A percentile compares a stretch with the other conserved stretches of the same genome.
Evolutionary conservation across 2,888 invertebrate species (phyloP).

Genomic region (Ganaspis brasiliensis): DNA sequence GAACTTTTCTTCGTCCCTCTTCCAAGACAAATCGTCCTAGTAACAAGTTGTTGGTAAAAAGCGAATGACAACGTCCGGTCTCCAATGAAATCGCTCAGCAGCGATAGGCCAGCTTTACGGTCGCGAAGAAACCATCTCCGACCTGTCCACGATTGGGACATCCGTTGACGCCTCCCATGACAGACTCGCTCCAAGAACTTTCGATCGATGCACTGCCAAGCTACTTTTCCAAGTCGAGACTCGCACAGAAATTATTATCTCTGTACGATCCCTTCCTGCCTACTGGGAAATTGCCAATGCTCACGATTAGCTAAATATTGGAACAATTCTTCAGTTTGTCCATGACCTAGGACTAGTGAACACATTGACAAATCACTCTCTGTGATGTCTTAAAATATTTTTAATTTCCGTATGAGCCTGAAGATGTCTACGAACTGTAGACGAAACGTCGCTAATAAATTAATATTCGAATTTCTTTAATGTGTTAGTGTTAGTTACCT

Average conservation of each 20-base stretch:
- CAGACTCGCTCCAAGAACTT: slow-evolving; percentile 9
- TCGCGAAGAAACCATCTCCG: slow-evolving; percentile 41
- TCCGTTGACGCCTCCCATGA: slow-evolving; percentile 40
- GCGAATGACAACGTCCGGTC: slow-evolving; percentile 56
- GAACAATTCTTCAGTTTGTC: no score
- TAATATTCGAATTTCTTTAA: no score
- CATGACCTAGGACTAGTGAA: no score
- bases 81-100: slow-evolving; percentile 27
- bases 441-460: no score
- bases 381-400: no score
- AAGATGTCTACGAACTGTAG: no score
- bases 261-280: background rate
- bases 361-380: no score
- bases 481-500: no score
- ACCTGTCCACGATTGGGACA: slow-evolving; percentile 39
- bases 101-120: slow-evolving; percentile 34
- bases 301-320: background rate
- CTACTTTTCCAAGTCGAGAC: background rate
- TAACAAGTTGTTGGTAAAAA: slow-evolving; percentile 75
- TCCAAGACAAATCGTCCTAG: slow-evolving; percentile 71
- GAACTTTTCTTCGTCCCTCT: slow-evolving; percentile 11
- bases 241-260: slow-evolving; percentile 31
- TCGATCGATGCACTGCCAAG: slow-evolving; percentile 6
- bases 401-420: no score
- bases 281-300: background rate